Base-by-base conservation (phyloP, 2,797 vertebrate species). In the Takifugu rubripes region DNA sequence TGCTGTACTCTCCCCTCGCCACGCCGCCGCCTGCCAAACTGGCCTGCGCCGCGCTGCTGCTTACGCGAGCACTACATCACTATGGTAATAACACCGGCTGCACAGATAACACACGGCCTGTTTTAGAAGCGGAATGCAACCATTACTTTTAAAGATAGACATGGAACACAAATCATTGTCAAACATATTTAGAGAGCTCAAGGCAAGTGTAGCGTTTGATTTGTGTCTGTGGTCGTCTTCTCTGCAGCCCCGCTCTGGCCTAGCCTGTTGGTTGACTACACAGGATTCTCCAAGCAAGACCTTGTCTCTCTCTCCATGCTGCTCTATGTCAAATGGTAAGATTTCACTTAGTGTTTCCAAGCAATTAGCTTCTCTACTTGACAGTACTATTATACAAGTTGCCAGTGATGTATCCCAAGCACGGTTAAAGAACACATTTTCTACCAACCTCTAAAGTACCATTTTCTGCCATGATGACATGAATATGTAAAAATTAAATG, bases 271-370 rank as follows among this genome's bases (percentile, higher is more conserved):
- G 83, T 79, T 0, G 96, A 97, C 49, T 91, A 91, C 73, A 99
- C 96, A 0, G 92, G 96, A 6, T 98, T 96, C 84, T 92, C 93
- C 52, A 87, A 92, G 40, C 87, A 94, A 61, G 93, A 95, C 67
- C 93, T 99, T 2, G 68, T 90, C 25, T 88, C 93, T 25, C 93
- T 93, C 0, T 84, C 92, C 44, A 79, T 96, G 61, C 91, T 90
- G 76, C 94, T 98, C 49, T 92, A 95, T 74, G 91, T 94, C 52
- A 98, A 97, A 65, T 99, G 97, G 97, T 99, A 85, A 90, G 89
- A 51, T n/a, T 27, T 51, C 0, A 3, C 2, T 50, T 31, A 59
- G 8, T 43, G 14, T 65, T 56, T 43, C 54, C 21, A 76, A 48
- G 45, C 31, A 56, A 21, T 31, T 25, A 3, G 29, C 66, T 66